These are phyloP conservation scores for Cariama cristata DNA, from an alignment of 2,113 vertebrate species.

Conservation along the genomic window DNA sequence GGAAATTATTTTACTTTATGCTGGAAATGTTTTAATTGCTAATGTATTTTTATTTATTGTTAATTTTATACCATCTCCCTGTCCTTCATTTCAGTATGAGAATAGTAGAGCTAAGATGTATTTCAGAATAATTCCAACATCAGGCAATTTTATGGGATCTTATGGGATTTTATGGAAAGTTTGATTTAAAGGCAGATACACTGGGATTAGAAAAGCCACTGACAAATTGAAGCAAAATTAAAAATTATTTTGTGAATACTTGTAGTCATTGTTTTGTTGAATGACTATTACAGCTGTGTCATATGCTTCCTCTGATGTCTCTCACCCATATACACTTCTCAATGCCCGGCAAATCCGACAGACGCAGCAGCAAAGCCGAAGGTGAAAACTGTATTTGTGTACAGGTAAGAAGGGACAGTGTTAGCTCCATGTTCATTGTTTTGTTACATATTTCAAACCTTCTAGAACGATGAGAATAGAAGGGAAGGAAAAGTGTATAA, in stretches of 20 bases:
- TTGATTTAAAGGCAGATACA: background rate
- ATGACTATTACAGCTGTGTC: background rate
- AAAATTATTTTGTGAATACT: background rate
- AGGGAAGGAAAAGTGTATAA: rapidly evolving
- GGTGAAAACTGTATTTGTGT: background rate
- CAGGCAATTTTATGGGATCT: background rate
- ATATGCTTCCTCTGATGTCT: background rate
- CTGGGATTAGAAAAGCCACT: background rate
- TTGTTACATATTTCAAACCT: background rate
- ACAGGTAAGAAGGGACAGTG: background rate
- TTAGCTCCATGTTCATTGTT: background rate
- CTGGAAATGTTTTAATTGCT: background rate
- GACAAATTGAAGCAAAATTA: background rate
- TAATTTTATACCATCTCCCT: background rate
- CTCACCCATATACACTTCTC: background rate
- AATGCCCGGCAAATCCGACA: background rate
- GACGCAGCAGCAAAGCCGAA: background rate
- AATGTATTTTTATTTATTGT: background rate
- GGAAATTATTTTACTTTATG: background rate
- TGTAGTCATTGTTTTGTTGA: background rate
- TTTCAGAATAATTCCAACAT: background rate
- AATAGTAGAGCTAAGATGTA: background rate
- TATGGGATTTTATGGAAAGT: background rate
- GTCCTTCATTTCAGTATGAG: background rate
- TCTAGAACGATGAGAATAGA: background rate